Evolutionary conservation across 2,888 invertebrate genomes (phyloP).

Genomic region (Calameuta pallipes): DNA sequence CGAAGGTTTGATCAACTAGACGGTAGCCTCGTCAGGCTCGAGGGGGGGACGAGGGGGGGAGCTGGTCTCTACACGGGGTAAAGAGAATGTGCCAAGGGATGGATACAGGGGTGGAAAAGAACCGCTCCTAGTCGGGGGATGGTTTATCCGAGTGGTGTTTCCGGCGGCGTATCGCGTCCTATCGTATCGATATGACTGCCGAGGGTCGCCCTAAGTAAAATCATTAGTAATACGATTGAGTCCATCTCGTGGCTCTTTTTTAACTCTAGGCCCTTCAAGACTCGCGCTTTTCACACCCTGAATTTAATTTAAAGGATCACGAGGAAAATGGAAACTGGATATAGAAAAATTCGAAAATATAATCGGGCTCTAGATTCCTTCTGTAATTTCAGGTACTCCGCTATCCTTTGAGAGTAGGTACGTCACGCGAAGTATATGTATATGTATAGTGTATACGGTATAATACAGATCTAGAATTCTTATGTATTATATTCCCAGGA

Average conservation of each 20-base stretch:
- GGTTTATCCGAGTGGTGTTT: constrained; percentile 53
- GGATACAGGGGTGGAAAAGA: background rate
- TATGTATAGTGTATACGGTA: background rate
- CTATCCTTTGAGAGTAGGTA: background rate
- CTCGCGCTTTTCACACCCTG: background rate
- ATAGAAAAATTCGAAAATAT: background rate
- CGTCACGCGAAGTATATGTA: background rate
- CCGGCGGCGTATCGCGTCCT: constrained; percentile 45
- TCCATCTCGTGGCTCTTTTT: constrained; percentile 10
- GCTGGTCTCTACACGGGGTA: background rate
- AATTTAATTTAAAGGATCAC: background rate
- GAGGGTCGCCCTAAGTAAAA: constrained; percentile 54
- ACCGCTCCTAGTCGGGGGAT: constrained; percentile 15
- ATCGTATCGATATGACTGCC: constrained; percentile 57
- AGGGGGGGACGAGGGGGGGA: constrained; percentile 23
- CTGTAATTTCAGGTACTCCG: background rate
- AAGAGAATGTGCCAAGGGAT: background rate
- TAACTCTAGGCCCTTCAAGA: background rate
- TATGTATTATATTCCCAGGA: background rate
- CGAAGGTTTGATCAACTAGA: constrained; percentile 13
- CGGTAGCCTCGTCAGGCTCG: constrained; percentile 2
- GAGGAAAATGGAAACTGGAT: background rate
- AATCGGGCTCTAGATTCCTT: background rate
- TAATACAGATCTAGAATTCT: background rate
- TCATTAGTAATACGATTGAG: constrained; percentile 60